Conservation (phyloP, 2,797 vertebrate species). For the Microhierax caerulescens region DNA sequence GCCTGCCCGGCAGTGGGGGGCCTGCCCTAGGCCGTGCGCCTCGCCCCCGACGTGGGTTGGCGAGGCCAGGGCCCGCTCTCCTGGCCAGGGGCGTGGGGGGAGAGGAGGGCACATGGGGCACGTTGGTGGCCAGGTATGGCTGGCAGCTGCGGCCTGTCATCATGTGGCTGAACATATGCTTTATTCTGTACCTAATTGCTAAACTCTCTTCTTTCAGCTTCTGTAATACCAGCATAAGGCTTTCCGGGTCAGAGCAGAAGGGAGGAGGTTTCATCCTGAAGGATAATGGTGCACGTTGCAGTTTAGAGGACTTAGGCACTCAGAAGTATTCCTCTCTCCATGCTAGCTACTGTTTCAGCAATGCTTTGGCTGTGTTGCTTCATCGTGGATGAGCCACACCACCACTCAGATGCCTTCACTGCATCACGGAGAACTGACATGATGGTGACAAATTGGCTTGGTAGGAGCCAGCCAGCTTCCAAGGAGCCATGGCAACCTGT, state of each 20-base stretch:
- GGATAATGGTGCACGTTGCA: not conserved
- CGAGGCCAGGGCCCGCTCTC: not conserved
- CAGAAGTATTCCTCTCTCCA: not conserved
- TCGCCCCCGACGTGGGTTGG: fast-evolving
- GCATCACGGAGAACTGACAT: not conserved
- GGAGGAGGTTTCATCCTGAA: not conserved
- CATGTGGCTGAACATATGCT: not conserved
- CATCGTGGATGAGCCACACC: not conserved
- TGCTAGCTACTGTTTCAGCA: not conserved
- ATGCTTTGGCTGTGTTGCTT: not conserved
- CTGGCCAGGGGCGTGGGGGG: not conserved
- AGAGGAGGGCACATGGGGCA: not conserved
- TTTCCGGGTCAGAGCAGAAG: not conserved
- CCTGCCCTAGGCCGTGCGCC: fast-evolving
- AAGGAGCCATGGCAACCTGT: not conserved
- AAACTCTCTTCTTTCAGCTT: not conserved
- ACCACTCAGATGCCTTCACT: fast-evolving
- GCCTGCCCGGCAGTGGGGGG: fast-evolving
- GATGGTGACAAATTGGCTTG: not conserved
- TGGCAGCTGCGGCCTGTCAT: not conserved
- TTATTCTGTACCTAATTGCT: not conserved
- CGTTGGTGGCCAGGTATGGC: not conserved
- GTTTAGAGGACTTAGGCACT: not conserved
- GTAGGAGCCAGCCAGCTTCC: not conserved
- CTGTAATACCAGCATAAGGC: not conserved